phyloP scores from a whole-genome alignment of 2,888 invertebrate species.

The Lasioglossum morio region DNA sequence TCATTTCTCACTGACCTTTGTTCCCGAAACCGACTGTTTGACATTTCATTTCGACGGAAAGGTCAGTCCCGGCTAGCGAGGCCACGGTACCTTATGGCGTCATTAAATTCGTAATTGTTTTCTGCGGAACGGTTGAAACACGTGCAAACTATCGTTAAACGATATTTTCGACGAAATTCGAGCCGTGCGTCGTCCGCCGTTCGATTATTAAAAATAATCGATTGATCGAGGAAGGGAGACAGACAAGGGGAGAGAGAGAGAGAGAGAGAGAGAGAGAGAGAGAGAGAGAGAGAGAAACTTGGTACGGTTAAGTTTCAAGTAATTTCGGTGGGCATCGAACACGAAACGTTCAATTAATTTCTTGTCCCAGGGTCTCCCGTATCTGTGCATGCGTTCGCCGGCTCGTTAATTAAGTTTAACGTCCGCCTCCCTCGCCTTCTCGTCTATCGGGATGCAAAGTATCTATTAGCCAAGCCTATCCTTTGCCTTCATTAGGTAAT shows the following conservation, averaged over 20 bases:
- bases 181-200: background rate
- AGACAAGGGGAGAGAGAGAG: background rate
- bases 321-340: conserved; percentile 60
- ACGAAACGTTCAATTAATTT: conserved; percentile 65
- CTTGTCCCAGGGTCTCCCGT: conserved; percentile 51
- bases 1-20: conserved; percentile 38
- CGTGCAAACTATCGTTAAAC: conserved; percentile 35
- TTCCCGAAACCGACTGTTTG: background rate
- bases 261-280: too few species aligned
- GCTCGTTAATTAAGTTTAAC: conserved; percentile 69
- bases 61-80: conserved; percentile 21
- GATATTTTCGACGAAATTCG: conserved; percentile 20
- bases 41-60: conserved; percentile 50
- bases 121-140: conserved; percentile 23
- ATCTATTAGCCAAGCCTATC: conserved; percentile 67
- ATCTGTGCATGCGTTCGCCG: conserved; percentile 38
- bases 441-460: conserved; percentile 69
- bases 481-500: conserved; percentile 67
- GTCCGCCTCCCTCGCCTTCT: conserved; percentile 29
- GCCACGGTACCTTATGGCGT: background rate
- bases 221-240: background rate
- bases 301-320: conserved; percentile 33
- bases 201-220: background rate
- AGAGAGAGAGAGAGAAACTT: background rate
- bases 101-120: conserved; percentile 34